Evolutionary conservation across 2,113 vertebrate genomes (phyloP).

Genomic region (Istiophorus platypterus): DNA sequence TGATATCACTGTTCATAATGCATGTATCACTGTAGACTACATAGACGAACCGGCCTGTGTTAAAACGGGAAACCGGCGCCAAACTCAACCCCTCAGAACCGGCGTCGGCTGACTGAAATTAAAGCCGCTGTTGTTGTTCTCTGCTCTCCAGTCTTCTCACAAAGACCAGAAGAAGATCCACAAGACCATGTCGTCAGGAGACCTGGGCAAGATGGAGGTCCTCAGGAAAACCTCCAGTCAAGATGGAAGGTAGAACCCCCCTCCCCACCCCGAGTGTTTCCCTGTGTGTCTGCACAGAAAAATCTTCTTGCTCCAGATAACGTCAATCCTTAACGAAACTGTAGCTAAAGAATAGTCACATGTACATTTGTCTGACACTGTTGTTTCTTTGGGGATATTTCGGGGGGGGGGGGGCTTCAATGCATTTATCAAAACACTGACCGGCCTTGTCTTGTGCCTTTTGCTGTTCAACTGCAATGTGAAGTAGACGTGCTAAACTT

Average conservation of each 20-base stretch:
- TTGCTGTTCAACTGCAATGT: too few species aligned
- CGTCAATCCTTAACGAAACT: not conserved
- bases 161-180: conserved; percentile 91
- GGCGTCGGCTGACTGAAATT: not conserved
- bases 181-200: conserved; percentile 95
- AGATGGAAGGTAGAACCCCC: conserved; percentile 87
- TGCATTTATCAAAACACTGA: too few species aligned
- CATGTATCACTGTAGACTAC: not conserved
- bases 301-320: not conserved
- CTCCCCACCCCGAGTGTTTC: not conserved
- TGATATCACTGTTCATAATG: not conserved
- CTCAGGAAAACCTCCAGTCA: conserved; percentile 85
- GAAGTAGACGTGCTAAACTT: too few species aligned
- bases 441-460: too few species aligned
- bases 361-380: too few species aligned
- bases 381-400: too few species aligned
- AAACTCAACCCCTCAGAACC: not conserved
- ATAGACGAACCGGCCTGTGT: not conserved
- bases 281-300: not conserved
- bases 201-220: conserved; percentile 88
- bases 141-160: conserved; percentile 78
- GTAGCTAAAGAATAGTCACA: too few species aligned
- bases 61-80: not conserved
- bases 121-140: not conserved
- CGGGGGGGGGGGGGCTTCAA: too few species aligned